Conservation (phyloP, 2,888 invertebrate species). For the Agrotis ipsilon region DNA sequence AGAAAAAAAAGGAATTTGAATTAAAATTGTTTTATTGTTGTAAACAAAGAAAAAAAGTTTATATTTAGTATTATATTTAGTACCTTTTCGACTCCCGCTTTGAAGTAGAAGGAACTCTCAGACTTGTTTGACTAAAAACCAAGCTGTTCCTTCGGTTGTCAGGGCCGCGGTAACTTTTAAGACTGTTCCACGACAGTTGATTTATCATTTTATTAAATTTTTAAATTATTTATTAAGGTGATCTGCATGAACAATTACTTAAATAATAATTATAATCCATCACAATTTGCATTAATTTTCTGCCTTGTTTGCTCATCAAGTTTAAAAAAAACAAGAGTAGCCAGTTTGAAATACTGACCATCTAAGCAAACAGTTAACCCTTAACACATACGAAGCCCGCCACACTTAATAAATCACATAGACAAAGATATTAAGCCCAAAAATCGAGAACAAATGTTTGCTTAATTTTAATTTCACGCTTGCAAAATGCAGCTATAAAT, state of each 20-base stretch:
- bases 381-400: constrained; percentile 6
- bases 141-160: too few relatives aligned
- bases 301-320: background rate
- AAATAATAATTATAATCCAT: background rate
- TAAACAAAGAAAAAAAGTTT: too few relatives aligned
- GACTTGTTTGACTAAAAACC: too few relatives aligned
- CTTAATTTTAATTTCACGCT: constrained; percentile 68
- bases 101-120: too few relatives aligned
- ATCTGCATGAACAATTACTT: too few relatives aligned
- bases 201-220: too few relatives aligned
- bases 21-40: constrained; percentile 24
- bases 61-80: too few relatives aligned
- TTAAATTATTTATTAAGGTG: too few relatives aligned
- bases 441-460: constrained; percentile 61
- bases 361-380: background rate
- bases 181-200: too few relatives aligned
- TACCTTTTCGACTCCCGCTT: too few relatives aligned
- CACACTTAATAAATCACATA: constrained; percentile 47
- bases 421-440: constrained; percentile 39
- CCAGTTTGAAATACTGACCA: background rate
- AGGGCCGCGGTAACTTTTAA: too few relatives aligned
- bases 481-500: constrained; percentile 72
- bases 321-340: background rate
- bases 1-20: constrained; percentile 66
- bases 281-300: background rate